phyloP scores from a whole-genome alignment of 2,888 invertebrate genomes.

The Mimumesa dahlbomi region DNA sequence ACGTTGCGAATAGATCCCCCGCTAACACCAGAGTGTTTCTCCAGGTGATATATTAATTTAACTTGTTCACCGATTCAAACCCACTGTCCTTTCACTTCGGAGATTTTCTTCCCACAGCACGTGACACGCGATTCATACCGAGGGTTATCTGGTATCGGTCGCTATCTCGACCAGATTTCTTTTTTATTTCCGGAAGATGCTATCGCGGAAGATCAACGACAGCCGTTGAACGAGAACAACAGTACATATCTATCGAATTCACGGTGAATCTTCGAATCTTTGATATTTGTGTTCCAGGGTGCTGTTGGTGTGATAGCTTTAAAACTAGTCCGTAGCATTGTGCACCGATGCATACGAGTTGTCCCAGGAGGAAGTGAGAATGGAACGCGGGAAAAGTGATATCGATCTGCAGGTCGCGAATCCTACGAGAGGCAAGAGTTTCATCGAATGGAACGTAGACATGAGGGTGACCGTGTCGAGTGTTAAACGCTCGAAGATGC shows the following conservation, averaged over 20 bases:
- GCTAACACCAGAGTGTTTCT: not conserved
- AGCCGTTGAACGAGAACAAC: no score
- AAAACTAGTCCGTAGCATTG: conserved; percentile 33
- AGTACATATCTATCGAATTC: no score
- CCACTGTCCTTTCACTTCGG: no score
- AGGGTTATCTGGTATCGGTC: no score
- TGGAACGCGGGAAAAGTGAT: conserved; percentile 54
- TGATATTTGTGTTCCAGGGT: conserved; percentile 12
- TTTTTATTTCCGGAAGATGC: no score
- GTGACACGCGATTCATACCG: no score
- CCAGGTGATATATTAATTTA: no score
- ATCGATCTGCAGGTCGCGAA: conserved; percentile 60
- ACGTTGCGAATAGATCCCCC: not conserved
- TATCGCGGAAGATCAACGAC: no score
- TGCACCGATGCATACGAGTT: not conserved
- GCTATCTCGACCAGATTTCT: no score
- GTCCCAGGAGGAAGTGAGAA: conserved; percentile 35
- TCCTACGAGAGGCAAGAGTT: conserved; percentile 54
- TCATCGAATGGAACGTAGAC: conserved; percentile 74
- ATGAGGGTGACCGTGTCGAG: conserved; percentile 71
- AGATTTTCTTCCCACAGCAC: no score
- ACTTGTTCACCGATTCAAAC: no score
- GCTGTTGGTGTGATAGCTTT: conserved; percentile 23
- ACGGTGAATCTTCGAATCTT: not conserved
- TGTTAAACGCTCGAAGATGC: conserved; percentile 64